These are phyloP conservation scores for Clupea harengus DNA, from an alignment of 2,113 vertebrate genomes.

Conservation along the genomic window DNA sequence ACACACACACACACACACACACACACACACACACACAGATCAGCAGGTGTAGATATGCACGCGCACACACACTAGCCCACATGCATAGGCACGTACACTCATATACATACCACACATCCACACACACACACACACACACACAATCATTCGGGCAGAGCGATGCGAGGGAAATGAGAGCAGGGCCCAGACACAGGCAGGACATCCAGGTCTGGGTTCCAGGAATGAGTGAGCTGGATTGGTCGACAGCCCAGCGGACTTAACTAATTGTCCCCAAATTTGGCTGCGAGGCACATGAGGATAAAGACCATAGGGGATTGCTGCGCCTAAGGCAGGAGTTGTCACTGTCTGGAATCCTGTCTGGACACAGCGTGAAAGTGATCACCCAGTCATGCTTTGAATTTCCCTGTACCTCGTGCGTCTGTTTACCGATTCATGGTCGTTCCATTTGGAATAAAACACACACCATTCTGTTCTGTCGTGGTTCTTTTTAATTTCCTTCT, in stretches of 20 bases:
- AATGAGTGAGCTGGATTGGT: neutral
- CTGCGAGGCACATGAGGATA: neutral
- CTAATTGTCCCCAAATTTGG: neutral
- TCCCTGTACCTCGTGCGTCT: neutral
- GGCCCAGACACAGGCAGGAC: neutral
- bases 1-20: neutral
- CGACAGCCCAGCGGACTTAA: neutral
- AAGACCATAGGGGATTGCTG: neutral
- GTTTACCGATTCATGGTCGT: neutral
- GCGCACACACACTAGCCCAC: neutral
- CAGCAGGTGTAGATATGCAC: conserved; percentile 9
- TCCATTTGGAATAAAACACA: neutral
- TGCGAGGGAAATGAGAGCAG: neutral
- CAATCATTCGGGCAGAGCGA: neutral
- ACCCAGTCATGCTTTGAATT: neutral
- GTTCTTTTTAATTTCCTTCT: neutral
- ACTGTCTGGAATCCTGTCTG: neutral
- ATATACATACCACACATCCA: neutral
- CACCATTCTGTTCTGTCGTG: neutral
- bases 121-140: neutral
- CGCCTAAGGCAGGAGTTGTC: neutral
- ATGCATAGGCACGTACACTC: neutral
- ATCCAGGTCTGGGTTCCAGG: neutral
- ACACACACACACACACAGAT: neutral
- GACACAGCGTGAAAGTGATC: neutral